These are phyloP conservation scores for Rissa tridactyla DNA, from an alignment of 2,113 vertebrate species.

Conservation along the genomic window DNA sequence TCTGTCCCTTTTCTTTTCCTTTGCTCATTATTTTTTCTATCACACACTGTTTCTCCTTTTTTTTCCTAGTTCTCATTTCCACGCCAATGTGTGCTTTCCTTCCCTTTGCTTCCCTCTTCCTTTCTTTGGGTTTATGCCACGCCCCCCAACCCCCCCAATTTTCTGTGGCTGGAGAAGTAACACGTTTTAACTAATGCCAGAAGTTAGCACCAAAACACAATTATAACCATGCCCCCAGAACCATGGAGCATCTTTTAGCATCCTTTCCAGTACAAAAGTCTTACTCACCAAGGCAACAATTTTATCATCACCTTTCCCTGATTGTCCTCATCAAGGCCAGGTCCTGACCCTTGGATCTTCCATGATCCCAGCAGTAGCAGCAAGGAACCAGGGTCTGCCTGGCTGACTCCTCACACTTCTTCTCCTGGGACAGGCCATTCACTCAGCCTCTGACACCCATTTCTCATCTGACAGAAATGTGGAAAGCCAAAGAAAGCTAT, in stretches of 20 bases:
- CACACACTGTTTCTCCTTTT: background rate
- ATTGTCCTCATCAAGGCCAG: background rate
- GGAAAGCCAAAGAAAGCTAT: background rate
- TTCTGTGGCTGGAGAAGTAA: background rate
- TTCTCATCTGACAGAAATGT: background rate
- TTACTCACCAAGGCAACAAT: background rate
- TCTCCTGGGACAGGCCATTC: background rate
- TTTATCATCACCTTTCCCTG: background rate
- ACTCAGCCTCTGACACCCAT: background rate
- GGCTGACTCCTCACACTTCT: background rate
- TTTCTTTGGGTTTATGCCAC: background rate
- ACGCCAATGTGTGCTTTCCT: background rate
- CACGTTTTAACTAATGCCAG: background rate
- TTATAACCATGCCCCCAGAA: background rate
- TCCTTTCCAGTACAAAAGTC: background rate
- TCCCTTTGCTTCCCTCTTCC: background rate
- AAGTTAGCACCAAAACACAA: background rate
- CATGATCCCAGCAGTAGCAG: background rate
- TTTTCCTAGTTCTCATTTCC: background rate
- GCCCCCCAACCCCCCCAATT: background rate
- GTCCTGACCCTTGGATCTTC: background rate
- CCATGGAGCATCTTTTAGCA: background rate
- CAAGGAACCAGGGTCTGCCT: background rate
- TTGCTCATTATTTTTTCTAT: background rate
- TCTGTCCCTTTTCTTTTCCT: background rate